Evolutionary conservation across 92 coral and sea anemone species (phyloP).

Genomic region (Parazoanthus atlanticus): DNA sequence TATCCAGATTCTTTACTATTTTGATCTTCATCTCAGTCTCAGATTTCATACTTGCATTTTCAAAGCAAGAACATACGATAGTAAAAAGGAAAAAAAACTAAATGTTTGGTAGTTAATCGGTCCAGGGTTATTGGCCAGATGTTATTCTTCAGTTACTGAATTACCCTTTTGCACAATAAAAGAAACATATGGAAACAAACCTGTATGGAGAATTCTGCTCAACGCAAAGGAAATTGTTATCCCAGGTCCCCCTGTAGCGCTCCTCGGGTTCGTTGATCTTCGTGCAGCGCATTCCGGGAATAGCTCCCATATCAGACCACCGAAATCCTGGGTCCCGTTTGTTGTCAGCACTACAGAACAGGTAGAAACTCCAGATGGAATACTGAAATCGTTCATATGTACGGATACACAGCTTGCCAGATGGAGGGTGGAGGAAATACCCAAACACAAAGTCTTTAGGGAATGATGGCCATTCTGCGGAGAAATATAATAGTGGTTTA

Average conservation of each 20-base stretch:
- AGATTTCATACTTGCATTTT: too few species aligned
- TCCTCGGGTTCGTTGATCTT: slow-evolving; percentile 75
- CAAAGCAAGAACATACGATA: too few species aligned
- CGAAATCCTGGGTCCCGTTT: slow-evolving; percentile 75
- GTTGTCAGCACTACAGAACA: slow-evolving; percentile 81
- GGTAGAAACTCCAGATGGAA: slow-evolving; percentile 64
- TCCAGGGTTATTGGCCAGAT: too few species aligned
- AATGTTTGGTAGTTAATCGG: too few species aligned
- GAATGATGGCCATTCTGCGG: slow-evolving; percentile 87
- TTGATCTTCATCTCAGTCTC: too few species aligned
- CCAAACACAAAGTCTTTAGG: slow-evolving; percentile 86
- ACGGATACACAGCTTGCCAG: slow-evolving; percentile 67
- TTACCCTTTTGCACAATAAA: background rate
- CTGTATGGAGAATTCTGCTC: slow-evolving; percentile 78
- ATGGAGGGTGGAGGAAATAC: slow-evolving; percentile 55
- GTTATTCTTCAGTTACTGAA: background rate
- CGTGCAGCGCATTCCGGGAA: slow-evolving; percentile 69
- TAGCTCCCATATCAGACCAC: slow-evolving; percentile 79
- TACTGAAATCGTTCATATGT: slow-evolving; percentile 78
- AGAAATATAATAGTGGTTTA: background rate
- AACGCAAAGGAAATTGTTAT: slow-evolving; percentile 81
- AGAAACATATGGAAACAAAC: slow-evolving; percentile 38
- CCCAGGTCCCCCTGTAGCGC: slow-evolving; percentile 61
- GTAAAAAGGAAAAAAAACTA: too few species aligned
- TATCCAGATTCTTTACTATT: too few species aligned